Conservation (phyloP, 2,888 invertebrate genomes). For the Xylota sylvarum region DNA sequence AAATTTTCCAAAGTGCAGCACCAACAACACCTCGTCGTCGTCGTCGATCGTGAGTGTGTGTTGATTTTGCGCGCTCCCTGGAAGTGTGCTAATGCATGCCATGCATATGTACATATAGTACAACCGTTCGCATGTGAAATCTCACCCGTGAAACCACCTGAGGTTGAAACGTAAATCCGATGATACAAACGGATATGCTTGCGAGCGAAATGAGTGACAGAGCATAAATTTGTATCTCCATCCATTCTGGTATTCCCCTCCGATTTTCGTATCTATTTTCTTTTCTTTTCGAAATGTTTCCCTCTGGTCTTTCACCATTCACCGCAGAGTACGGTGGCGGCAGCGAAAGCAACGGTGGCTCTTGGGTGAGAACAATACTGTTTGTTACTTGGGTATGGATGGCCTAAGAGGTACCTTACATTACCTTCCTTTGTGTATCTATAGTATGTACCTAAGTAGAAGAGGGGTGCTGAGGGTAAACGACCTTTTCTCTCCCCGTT, state of each 20-base stretch:
- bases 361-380: slow-evolving; percentile 67
- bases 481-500: slow-evolving; percentile 58
- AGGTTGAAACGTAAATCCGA: slow-evolving; percentile 76
- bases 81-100: slow-evolving; percentile 64
- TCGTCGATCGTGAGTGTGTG: slow-evolving; percentile 15
- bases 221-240: slow-evolving; percentile 71
- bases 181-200: slow-evolving; percentile 71
- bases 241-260: slow-evolving; percentile 63
- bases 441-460: no score
- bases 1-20: slow-evolving; percentile 73
- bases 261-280: slow-evolving; percentile 63
- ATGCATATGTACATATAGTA: slow-evolving; percentile 7
- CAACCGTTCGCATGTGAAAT: slow-evolving; percentile 64
- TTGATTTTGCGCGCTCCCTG: slow-evolving; percentile 58
- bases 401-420: slow-evolving; percentile 34
- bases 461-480: slow-evolving; percentile 65
- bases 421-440: slow-evolving; percentile 50
- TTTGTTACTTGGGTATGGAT: slow-evolving; percentile 56
- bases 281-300: slow-evolving; percentile 68
- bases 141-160: slow-evolving; percentile 77
- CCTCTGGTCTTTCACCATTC: slow-evolving; percentile 46
- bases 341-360: slow-evolving; percentile 41
- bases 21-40: slow-evolving; percentile 44
- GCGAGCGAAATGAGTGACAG: slow-evolving; percentile 74
- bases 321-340: slow-evolving; percentile 35